A percentile compares a stretch with the other conserved stretches of the same genome.
Conservation (phyloP, 2,113 vertebrate species). For the Haplotaxodon microlepis region DNA sequence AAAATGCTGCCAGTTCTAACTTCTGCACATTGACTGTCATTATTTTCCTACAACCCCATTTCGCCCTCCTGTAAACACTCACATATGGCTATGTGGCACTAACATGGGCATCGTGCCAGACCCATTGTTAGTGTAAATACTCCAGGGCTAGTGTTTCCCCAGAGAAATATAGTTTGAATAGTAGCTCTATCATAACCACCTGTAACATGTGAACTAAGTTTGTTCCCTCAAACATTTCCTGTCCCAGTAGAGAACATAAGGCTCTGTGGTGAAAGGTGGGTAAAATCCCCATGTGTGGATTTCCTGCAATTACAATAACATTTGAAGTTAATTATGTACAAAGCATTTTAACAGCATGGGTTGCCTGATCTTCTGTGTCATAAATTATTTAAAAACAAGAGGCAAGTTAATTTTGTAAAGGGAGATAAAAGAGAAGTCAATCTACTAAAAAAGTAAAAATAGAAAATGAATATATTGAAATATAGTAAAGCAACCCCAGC, state of each 20-base stretch:
- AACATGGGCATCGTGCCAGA: slow-evolving; percentile 40
- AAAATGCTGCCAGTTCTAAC: not conserved
- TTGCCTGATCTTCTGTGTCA: not conserved
- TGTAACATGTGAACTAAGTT: slow-evolving; percentile 61
- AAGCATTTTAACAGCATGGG: slow-evolving; percentile 23
- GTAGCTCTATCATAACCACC: slow-evolving; percentile 55
- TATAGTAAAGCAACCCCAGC: not conserved
- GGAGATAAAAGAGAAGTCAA: not conserved
- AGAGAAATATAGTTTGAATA: slow-evolving; percentile 38
- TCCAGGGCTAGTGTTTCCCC: slow-evolving; percentile 18
- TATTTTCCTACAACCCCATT: not conserved
- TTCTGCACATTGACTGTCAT: not conserved
- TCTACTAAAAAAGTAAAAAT: not conserved
- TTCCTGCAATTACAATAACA: slow-evolving; percentile 49
- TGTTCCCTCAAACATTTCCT: slow-evolving; percentile 53
- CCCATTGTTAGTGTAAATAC: slow-evolving; percentile 56
- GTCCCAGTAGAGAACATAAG: slow-evolving; percentile 41
- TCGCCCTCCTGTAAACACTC: not conserved
- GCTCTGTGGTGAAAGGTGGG: slow-evolving; percentile 28
- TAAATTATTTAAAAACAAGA: not conserved
- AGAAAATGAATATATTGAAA: not conserved
- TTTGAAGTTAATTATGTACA: slow-evolving; percentile 30
- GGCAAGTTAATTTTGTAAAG: not conserved
- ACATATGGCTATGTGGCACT: slow-evolving; percentile 22
- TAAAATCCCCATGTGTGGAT: slow-evolving; percentile 28